Evolutionary conservation across 2,888 invertebrate genomes (phyloP).

Genomic region (Cerastoderma edule): DNA sequence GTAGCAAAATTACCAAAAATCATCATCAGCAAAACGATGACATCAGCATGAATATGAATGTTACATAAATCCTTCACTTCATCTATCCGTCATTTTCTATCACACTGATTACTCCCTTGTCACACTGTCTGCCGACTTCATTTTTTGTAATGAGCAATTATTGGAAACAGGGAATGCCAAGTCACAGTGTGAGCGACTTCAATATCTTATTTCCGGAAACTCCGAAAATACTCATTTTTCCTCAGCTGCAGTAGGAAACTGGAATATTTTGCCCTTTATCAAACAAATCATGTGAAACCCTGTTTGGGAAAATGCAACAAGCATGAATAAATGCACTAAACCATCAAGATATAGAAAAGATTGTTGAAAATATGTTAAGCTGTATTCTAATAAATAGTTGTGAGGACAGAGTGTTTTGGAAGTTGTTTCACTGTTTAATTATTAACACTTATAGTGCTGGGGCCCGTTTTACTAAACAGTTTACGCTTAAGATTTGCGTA

Average conservation of each 20-base stretch:
- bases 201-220: background rate
- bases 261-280: background rate
- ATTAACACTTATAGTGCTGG: no score
- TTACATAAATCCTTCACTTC: background rate
- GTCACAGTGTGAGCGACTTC: background rate
- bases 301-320: background rate
- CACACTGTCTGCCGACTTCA: conserved; percentile 3
- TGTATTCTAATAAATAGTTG: no score
- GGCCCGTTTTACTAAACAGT: no score
- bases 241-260: background rate
- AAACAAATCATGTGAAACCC: background rate
- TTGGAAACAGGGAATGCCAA: conserved; percentile 2
- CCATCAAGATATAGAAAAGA: background rate
- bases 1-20: background rate
- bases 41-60: no score
- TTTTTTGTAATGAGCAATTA: conserved; percentile 3
- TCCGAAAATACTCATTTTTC: background rate
- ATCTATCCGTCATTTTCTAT: background rate
- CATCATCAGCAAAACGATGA: no score
- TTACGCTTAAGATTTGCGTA: no score
- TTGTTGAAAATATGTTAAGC: no score
- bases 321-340: background rate
- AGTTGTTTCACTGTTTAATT: no score
- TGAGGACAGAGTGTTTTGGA: no score
- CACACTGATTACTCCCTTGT: conserved; percentile 1